These are phyloP conservation scores for Fregetta grallaria DNA, from an alignment of 2,113 vertebrate species.

Conservation along the genomic window DNA sequence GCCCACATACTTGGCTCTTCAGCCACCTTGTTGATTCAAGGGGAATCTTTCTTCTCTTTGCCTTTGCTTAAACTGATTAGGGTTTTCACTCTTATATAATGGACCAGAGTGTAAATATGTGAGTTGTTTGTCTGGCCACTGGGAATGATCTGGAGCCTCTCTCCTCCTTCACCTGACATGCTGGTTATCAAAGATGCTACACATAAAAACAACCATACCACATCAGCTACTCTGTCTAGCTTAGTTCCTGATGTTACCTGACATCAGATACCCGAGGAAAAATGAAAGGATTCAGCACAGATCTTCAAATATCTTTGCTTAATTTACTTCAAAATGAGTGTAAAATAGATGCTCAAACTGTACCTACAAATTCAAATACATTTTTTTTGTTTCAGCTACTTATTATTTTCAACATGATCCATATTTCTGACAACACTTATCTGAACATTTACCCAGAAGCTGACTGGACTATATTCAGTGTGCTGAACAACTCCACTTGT, in stretches of 20 bases:
- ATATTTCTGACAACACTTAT: not conserved
- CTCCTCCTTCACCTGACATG: not conserved
- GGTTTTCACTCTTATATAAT: not conserved
- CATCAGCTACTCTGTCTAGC: not conserved
- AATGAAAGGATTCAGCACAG: not conserved
- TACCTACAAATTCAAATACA: not conserved
- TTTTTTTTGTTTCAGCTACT: not conserved
- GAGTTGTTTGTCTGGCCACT: not conserved
- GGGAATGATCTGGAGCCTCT: not conserved
- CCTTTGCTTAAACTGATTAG: not conserved
- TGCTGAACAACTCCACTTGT: not conserved
- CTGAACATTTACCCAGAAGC: not conserved
- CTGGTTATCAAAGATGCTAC: not conserved
- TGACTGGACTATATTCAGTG: not conserved
- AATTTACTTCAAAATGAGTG: not conserved
- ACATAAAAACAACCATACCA: not conserved
- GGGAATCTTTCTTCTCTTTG: not conserved
- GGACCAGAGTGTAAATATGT: accelerated
- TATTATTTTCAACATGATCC: not conserved
- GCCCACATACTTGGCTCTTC: not conserved
- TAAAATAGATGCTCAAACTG: not conserved
- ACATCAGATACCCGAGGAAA: not conserved
- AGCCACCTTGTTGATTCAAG: not conserved
- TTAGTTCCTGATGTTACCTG: not conserved
- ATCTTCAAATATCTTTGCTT: not conserved